Evolutionary conservation across 2,797 vertebrate species (phyloP), one percentile per base, ranked within the genome.

Genomic region (Gambusia yucatana): DNA sequence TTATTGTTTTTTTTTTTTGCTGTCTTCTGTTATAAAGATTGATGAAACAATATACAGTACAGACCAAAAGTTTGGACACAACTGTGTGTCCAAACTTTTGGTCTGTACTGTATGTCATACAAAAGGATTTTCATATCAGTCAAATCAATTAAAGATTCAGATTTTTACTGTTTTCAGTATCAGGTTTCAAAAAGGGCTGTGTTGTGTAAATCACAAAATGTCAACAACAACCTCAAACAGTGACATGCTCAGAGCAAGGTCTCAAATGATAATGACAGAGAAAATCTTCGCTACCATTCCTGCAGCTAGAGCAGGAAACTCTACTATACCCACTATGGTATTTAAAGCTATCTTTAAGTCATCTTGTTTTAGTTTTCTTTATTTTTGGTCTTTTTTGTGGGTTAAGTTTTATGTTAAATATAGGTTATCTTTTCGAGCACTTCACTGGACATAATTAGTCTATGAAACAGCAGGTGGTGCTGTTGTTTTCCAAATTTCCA

Each of bases 381-480:
- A 41, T 43, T 43, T 25, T n/a, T 41, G 14, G 13, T 17, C 0
- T 20, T 17, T 63, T 63, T 11, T 6, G 4, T 20, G 11, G 11
- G 50, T 36, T 33, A 3, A 50, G 30, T 50, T 50, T 72, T 50
- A 1, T 20, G 17, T 17, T 41, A 25, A 76, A 36, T 9, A 61
- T 30, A 22, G 13, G 11, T 3, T 16, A 2, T 52, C 30, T 28
- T 1, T 28, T 57, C 28, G 0, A 25, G 33, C 6, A 9, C 36
- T 72, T 48, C 4, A 17, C 28, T 4, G 7, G 44, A 3, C 25
- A 65, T 46, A 52, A 6, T 61, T 17, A 76, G 77, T 17, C 46
- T 44, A 1, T 28, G 0, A 28, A 88, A 81, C 95, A 94, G 90
- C 95, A 97, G 96, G 90, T 96, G 96, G 96, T 87, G 94, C 90